Conservation (phyloP, 2,888 invertebrate genomes). For the Clusia tigrina region DNA sequence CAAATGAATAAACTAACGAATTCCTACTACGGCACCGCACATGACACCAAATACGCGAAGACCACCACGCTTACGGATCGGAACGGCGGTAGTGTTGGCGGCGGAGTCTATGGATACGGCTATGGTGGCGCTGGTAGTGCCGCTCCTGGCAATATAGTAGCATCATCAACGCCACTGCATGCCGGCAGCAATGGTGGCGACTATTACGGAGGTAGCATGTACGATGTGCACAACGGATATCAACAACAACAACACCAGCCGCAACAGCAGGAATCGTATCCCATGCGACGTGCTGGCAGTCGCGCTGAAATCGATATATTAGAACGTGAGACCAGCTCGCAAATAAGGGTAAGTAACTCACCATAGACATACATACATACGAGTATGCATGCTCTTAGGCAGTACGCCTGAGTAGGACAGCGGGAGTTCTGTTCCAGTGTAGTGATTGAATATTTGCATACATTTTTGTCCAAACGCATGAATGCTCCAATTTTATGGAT, state of each 20-base stretch:
- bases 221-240: conserved; percentile 37
- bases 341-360: conserved; percentile 62
- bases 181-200: conserved; percentile 31
- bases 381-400: neutral
- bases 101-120: conserved; percentile 16
- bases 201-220: conserved; percentile 32
- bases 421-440: no score
- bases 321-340: conserved; percentile 62
- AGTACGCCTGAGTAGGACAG: no score
- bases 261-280: conserved; percentile 44
- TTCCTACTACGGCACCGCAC: conserved; percentile 55
- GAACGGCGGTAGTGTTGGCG: conserved; percentile 35
- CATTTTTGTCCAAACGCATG: no score
- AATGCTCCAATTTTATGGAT: no score
- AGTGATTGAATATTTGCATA: no score
- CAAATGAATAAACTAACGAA: conserved; percentile 56
- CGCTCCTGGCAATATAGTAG: no score
- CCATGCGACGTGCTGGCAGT: conserved; percentile 59
- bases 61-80: conserved; percentile 57
- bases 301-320: conserved; percentile 63
- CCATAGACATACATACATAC: neutral
- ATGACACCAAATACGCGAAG: conserved; percentile 61
- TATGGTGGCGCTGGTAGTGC: conserved; percentile 28
- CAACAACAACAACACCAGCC: conserved; percentile 38
- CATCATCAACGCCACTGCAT: conserved; percentile 50